phyloP scores from a whole-genome alignment of 2,888 invertebrate genomes.

The Linyphia triangularis region DNA sequence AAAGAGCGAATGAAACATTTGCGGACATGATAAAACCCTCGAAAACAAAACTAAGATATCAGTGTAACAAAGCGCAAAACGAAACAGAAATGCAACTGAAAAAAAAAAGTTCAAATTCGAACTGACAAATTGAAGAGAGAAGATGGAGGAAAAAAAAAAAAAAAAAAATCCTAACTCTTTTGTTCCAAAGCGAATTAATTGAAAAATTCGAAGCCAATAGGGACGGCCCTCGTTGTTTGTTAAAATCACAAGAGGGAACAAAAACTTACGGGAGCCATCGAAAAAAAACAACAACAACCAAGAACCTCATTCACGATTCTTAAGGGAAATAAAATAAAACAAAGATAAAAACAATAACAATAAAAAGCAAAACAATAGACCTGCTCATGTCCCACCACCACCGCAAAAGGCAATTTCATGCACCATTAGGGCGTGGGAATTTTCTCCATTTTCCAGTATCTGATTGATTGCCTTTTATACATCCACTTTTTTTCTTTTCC shows the following conservation, averaged over 20 bases:
- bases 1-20: not conserved
- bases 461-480: conserved; percentile 72
- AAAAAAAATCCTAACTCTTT: not conserved
- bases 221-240: conserved; percentile 52
- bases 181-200: conserved; percentile 51
- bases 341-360: conserved; percentile 11
- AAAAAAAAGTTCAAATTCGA: not conserved
- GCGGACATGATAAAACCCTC: not conserved
- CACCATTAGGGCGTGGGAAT: conserved; percentile 74
- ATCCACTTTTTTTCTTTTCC: conserved; percentile 22
- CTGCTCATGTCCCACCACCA: conserved; percentile 65
- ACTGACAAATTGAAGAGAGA: conserved; percentile 2
- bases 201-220: conserved; percentile 64
- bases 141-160: not conserved
- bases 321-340: conserved; percentile 22
- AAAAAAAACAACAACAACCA: too few species aligned
- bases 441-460: conserved; percentile 69
- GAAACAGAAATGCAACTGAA: not conserved
- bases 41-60: not conserved
- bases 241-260: conserved; percentile 55
- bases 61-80: not conserved
- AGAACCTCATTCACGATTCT: conserved; percentile 36
- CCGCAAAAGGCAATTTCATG: conserved; percentile 73
- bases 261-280: conserved; percentile 49
- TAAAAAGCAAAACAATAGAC: conserved; percentile 29